Evolutionary conservation across 2,888 invertebrate species (phyloP).

Genomic region (Limenitis camilla): DNA sequence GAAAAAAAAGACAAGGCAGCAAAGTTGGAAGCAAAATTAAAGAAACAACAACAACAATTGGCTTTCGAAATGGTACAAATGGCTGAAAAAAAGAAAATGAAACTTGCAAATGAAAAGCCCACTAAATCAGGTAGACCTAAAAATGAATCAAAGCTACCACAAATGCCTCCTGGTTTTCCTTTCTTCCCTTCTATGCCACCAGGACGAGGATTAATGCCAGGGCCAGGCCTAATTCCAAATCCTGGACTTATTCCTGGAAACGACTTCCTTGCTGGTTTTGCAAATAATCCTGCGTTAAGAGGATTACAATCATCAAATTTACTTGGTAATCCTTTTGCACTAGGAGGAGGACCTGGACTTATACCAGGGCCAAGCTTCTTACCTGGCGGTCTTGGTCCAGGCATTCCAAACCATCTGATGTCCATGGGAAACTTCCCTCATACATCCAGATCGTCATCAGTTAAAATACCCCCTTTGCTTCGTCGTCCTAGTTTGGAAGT

Average conservation of each 20-base stretch:
- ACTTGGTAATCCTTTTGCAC: conserved; percentile 69
- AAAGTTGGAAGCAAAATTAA: conserved; percentile 64
- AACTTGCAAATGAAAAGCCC: conserved; percentile 47
- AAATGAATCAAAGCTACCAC: conserved; percentile 57
- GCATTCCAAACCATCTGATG: conserved; percentile 70
- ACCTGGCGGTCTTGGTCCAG: conserved; percentile 45
- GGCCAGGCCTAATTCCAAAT: conserved; percentile 62
- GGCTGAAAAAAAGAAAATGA: conserved; percentile 54
- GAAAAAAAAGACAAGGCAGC: conserved; percentile 68
- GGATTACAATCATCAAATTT: conserved; percentile 59
- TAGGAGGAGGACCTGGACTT: conserved; percentile 75
- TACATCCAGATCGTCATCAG: conserved; percentile 73
- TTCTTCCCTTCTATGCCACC: conserved; percentile 64
- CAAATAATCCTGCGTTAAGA: conserved; percentile 64
- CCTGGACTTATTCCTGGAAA: conserved; percentile 67
- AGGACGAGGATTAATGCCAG: conserved; percentile 73
- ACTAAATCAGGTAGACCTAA: conserved; percentile 58
- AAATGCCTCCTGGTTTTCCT: conserved; percentile 61
- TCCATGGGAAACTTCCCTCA: conserved; percentile 71
- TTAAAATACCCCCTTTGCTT: conserved; percentile 74
- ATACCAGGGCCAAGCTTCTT: conserved; percentile 74
- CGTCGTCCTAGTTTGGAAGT: conserved; percentile 75
- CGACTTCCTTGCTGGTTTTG: conserved; percentile 57
- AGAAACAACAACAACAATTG: conserved; percentile 64
- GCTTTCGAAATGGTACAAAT: conserved; percentile 56